phyloP scores from a whole-genome alignment of 2,888 invertebrate genomes.

The Cotesia congregata region DNA sequence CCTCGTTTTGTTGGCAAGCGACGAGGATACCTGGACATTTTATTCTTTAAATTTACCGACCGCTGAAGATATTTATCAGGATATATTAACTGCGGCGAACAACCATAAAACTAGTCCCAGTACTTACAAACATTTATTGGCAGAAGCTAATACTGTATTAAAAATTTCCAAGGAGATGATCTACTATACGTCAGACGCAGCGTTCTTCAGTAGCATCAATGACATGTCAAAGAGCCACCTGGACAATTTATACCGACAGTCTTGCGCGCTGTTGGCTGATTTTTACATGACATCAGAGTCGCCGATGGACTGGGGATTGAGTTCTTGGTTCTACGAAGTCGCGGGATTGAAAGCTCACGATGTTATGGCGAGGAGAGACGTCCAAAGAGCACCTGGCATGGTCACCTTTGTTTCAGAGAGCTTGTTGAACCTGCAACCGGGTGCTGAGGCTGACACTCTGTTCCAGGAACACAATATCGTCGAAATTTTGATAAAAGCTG shows the following conservation, averaged over 20 bases:
- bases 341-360: constrained; percentile 72
- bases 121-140: constrained; percentile 80
- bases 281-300: constrained; percentile 72
- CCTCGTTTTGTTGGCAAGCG: constrained; percentile 74
- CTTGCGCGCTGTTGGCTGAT: constrained; percentile 74
- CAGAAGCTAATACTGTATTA: constrained; percentile 81
- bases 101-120: constrained; percentile 77
- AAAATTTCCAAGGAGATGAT: constrained; percentile 70
- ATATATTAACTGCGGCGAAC: constrained; percentile 79
- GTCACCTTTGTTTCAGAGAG: constrained; percentile 62
- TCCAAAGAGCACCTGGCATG: constrained; percentile 62
- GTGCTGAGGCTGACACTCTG: constrained; percentile 70
- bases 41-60: constrained; percentile 79
- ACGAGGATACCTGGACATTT: constrained; percentile 80
- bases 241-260: constrained; percentile 72
- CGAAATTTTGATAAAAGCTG: constrained; percentile 60
- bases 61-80: constrained; percentile 77
- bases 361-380: constrained; percentile 68
- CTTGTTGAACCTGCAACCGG: constrained; percentile 68
- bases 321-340: constrained; percentile 74
- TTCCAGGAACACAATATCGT: constrained; percentile 68
- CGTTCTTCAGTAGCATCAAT: constrained; percentile 41
- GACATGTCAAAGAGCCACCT: constrained; percentile 55
- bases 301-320: constrained; percentile 68
- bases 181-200: constrained; percentile 38